A percentile compares a stretch with the other conserved stretches of the same genome.
Conservation (phyloP, 2,113 vertebrate species). For the Callopanchax toddi region DNA sequence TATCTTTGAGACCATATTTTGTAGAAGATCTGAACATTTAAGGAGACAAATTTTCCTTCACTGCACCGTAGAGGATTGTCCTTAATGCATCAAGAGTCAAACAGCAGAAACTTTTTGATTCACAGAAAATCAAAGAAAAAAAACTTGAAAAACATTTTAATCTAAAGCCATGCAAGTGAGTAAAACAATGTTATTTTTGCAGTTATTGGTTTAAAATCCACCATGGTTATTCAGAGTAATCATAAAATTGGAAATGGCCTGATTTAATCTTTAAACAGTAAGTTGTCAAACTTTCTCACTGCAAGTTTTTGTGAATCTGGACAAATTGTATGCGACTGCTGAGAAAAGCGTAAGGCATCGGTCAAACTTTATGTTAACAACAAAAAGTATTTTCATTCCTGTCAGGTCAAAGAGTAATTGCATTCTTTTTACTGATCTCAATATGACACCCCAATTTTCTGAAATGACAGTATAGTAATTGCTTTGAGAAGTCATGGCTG, state of each 20-base stretch:
- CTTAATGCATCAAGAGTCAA: too few relatives aligned
- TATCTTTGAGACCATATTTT: too few relatives aligned
- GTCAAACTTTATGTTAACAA: slow-evolving; percentile 63
- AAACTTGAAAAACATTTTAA: too few relatives aligned
- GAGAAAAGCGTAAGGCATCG: slow-evolving; percentile 24
- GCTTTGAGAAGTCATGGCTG: slow-evolving; percentile 69
- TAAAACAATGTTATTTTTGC: too few relatives aligned
- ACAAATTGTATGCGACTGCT: slow-evolving; percentile 18
- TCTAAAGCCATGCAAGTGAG: too few relatives aligned
- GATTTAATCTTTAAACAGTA: background rate
- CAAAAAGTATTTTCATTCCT: slow-evolving; percentile 64
- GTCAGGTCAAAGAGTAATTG: slow-evolving; percentile 69
- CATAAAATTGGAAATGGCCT: background rate
- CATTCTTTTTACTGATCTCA: slow-evolving; percentile 69
- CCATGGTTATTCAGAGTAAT: background rate
- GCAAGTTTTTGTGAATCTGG: slow-evolving; percentile 7
- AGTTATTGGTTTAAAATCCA: background rate
- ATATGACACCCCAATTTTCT: slow-evolving; percentile 75
- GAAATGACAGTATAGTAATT: slow-evolving; percentile 75
- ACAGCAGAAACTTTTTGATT: too few relatives aligned
- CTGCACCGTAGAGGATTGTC: too few relatives aligned
- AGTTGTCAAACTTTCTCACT: background rate
- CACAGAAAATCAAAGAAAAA: too few relatives aligned
- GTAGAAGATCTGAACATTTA: too few relatives aligned
- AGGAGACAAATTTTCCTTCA: too few relatives aligned